Conservation (phyloP, 2,113 vertebrate species). For the Corydoras maculifer region DNA sequence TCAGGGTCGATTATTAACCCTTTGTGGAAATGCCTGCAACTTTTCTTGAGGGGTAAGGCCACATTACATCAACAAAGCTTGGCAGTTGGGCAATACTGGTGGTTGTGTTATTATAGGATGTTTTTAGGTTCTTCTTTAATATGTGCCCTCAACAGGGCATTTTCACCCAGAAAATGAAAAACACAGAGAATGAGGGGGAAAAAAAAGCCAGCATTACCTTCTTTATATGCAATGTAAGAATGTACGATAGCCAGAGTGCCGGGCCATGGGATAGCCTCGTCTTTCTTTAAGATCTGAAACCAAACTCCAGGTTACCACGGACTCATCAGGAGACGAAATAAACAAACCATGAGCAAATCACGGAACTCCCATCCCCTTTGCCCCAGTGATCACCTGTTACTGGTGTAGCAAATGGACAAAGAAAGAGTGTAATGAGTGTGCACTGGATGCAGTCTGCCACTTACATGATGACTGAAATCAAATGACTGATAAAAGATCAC, state of each 20-base stretch:
- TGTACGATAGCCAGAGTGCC: constrained; percentile 98
- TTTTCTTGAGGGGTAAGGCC: too few species aligned
- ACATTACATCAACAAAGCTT: too few species aligned
- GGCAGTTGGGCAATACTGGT: too few species aligned
- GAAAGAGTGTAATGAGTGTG: constrained; percentile 55
- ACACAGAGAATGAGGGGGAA: background rate
- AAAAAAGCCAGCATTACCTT: constrained; percentile 68
- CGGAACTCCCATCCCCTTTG: constrained; percentile 4
- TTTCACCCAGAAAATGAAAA: too few species aligned
- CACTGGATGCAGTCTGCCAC: constrained; percentile 56
- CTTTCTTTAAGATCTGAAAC: constrained; percentile 94
- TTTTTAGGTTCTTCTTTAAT: too few species aligned
- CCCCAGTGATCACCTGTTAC: constrained; percentile 40
- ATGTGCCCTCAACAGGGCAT: too few species aligned
- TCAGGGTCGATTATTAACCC: too few species aligned
- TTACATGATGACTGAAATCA: constrained; percentile 63
- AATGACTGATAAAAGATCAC: constrained; percentile 54
- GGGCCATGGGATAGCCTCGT: constrained; percentile 98
- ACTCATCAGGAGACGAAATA: constrained; percentile 18
- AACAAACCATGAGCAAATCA: constrained; percentile 18
- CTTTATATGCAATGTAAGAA: constrained; percentile 99
- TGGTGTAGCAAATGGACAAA: constrained; percentile 47
- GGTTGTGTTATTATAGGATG: too few species aligned
- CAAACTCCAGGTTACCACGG: constrained; percentile 46
- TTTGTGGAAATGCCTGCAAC: too few species aligned